These are phyloP conservation scores for Panthera leo DNA, from an alignment of 2,113 vertebrate genomes.

Conservation along the genomic window DNA sequence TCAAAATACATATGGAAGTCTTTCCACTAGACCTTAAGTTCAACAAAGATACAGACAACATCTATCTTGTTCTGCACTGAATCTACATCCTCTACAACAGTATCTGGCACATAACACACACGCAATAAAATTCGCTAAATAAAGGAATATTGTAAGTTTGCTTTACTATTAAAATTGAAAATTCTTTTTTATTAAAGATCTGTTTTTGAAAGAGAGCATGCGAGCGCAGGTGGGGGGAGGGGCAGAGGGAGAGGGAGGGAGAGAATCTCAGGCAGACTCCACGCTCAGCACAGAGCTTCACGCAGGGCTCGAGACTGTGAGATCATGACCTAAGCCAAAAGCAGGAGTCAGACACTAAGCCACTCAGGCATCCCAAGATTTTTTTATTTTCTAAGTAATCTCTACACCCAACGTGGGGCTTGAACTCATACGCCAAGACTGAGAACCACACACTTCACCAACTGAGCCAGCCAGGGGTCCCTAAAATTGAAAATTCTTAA, in stretches of 20 bases:
- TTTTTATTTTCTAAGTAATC: neutral
- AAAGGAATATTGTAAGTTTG: neutral
- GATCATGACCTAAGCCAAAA: no score
- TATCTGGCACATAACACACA: neutral
- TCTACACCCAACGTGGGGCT: neutral
- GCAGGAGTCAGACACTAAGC: no score
- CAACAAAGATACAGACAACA: neutral
- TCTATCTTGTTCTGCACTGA: neutral
- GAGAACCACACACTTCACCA: neutral
- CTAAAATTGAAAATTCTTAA: constrained; percentile 28
- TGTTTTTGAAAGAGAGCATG: neutral
- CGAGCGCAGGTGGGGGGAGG: no score
- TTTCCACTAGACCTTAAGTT: neutral
- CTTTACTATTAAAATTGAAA: neutral
- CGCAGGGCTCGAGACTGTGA: no score
- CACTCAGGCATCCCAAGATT: no score
- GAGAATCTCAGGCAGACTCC: no score
- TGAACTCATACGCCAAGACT: neutral
- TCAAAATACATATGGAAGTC: neutral
- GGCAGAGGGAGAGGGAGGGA: no score
- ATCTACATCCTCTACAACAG: neutral
- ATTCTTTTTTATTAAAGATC: neutral
- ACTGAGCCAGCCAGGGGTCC: neutral
- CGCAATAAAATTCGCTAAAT: neutral
- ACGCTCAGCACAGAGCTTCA: no score